Evolutionary conservation across 2,113 vertebrate genomes (phyloP), one percentile per base, ranked within the genome.

Genomic region (Melospiza georgiana): DNA sequence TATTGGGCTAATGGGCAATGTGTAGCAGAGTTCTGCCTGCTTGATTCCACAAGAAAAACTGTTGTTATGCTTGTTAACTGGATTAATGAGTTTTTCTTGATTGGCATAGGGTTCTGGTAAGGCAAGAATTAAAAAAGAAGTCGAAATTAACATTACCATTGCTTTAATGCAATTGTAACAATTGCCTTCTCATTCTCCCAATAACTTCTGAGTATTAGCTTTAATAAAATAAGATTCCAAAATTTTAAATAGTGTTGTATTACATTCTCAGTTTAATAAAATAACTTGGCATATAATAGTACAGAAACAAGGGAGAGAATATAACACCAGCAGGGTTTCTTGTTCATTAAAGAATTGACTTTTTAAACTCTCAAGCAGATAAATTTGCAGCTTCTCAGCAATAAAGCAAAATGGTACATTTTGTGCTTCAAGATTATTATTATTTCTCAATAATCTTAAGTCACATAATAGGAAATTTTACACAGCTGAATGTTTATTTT

Each of bases 251-350:
- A 82, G 68, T 81, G 51, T 91, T 95, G 52, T 91, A 82, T 91
- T 95, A 91, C 92, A 94, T 84, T 91, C 54, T 95, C 76, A 86
- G 62, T 90, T 95, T 94, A 97, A 95, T 94, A 96, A 97, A 95
- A 89, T 80, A 87, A 30, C 68, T 85, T 91, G 43, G 39, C 48
- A 49, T 76, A 54, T 79, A 87, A 77, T 49, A 67, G 73, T 37
- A 46, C 9, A 19, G 86, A 82, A 77, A 97, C 76, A 92, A 91
- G 49, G 39, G 54, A 96, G n/a, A 55, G 43, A 95, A 96, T 87
- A 74, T 57, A 94, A 94, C 55, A 95, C 49, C 85, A 90, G 76
- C 93, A 90, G 83, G 25, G 91, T 24, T 79, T 72, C 93, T 96
- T 90, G 44, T 90, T 97, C 93, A 85, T 94, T 96, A 96, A 95